Evolutionary conservation across 2,797 vertebrate species (phyloP).

Genomic region (Potorous gilbertii): DNA sequence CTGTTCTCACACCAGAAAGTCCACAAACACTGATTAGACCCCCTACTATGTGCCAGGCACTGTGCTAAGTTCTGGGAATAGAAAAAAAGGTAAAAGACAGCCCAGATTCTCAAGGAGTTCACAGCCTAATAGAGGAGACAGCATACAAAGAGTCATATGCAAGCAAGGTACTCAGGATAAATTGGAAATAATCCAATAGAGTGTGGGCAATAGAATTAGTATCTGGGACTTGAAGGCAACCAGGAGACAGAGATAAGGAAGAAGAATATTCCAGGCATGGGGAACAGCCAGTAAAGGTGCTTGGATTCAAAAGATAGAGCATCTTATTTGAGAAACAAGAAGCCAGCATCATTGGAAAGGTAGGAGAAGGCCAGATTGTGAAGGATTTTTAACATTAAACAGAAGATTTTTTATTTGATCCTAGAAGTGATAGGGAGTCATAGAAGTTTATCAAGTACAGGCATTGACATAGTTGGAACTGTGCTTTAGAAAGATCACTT

Average conservation of each 20-base stretch:
- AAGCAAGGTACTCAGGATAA: neutral
- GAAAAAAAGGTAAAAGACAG: neutral
- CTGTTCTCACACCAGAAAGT: neutral
- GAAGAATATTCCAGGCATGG: neutral
- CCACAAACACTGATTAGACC: neutral
- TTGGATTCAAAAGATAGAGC: neutral
- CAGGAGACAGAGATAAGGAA: neutral
- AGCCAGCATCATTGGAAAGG: neutral
- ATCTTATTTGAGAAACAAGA: too few species aligned
- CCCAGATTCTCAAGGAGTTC: neutral
- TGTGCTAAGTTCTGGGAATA: neutral
- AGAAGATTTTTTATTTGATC: neutral
- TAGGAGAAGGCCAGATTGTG: neutral
- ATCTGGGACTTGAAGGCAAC: neutral
- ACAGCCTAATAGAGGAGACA: neutral
- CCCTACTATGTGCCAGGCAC: too few species aligned
- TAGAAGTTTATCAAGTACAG: neutral
- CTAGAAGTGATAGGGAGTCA: neutral
- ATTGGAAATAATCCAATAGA: neutral
- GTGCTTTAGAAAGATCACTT: neutral
- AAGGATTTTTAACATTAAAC: neutral
- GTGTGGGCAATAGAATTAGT: neutral
- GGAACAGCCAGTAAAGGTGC: neutral
- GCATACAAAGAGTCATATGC: neutral
- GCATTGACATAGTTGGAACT: neutral